Conservation (phyloP, 1,140 invertebrate genomes). For the Yoshiicerus persimilis region DNA sequence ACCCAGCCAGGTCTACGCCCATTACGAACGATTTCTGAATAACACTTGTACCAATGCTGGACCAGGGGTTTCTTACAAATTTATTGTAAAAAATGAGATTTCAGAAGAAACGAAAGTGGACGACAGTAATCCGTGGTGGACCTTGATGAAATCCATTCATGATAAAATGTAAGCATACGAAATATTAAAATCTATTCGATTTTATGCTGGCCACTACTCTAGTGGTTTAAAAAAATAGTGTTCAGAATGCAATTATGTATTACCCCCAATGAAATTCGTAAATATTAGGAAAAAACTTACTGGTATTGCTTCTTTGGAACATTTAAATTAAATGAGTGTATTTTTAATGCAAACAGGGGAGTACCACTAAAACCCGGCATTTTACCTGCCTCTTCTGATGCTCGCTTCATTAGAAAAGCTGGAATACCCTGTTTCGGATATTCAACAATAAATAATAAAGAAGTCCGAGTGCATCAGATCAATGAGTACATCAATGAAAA, state of each 20-base stretch:
- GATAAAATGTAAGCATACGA: no score
- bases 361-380: neutral
- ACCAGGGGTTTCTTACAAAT: neutral
- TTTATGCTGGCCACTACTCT: no score
- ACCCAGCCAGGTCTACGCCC: neutral
- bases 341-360: neutral
- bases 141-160: neutral
- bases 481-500: neutral
- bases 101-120: neutral
- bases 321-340: neutral
- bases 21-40: neutral
- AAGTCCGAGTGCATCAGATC: neutral
- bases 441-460: neutral
- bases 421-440: neutral
- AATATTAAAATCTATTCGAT: no score
- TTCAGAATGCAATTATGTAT: neutral
- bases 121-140: neutral
- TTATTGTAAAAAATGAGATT: neutral
- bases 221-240: no score
- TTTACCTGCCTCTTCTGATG: neutral
- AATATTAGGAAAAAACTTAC: neutral
- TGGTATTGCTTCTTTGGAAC: neutral
- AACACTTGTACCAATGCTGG: neutral
- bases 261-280: neutral
- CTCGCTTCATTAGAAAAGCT: neutral